Percentiles rank a stretch among this genome's conserved stretches.
phyloP scores from a whole-genome alignment of 2,797 vertebrate genomes.

The Sebastes jordani region DNA sequence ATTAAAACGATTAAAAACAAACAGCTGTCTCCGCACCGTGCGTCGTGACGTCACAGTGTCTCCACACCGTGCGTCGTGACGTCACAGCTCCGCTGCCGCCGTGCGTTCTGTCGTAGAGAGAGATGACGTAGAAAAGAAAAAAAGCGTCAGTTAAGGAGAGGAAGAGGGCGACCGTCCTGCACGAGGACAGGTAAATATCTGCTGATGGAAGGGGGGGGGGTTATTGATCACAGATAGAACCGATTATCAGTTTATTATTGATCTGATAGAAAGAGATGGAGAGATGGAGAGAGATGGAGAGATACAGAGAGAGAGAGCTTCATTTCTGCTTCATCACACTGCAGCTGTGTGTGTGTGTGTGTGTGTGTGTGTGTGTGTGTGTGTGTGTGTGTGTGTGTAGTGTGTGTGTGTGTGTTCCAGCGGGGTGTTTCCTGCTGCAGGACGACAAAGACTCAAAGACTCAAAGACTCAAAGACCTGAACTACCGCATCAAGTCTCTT shows the following conservation, averaged over 20 bases:
- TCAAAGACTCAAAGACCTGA: not conserved
- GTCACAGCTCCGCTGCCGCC: not conserved
- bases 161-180: constrained; percentile 53
- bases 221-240: not conserved
- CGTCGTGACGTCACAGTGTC: not conserved
- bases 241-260: not conserved
- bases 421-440: constrained; percentile 65
- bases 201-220: not conserved
- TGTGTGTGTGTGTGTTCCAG: constrained; percentile 21
- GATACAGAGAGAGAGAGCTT: not conserved
- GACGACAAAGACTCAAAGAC: constrained; percentile 29
- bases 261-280: not conserved
- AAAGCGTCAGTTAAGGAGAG: constrained; percentile 22
- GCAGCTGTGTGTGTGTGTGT: constrained; percentile 33
- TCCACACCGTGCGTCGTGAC: constrained; percentile 40
- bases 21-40: not conserved
- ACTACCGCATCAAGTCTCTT: not conserved
- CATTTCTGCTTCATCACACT: constrained; percentile 42
- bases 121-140: constrained; percentile 31
- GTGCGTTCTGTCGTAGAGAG: not conserved
- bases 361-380: not conserved
- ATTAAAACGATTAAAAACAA: not conserved
- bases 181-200: constrained; percentile 59
- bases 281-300: not conserved
- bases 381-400: constrained; percentile 6